Conservation (phyloP, 2,113 vertebrate species). For the Calidris pygmaea region DNA sequence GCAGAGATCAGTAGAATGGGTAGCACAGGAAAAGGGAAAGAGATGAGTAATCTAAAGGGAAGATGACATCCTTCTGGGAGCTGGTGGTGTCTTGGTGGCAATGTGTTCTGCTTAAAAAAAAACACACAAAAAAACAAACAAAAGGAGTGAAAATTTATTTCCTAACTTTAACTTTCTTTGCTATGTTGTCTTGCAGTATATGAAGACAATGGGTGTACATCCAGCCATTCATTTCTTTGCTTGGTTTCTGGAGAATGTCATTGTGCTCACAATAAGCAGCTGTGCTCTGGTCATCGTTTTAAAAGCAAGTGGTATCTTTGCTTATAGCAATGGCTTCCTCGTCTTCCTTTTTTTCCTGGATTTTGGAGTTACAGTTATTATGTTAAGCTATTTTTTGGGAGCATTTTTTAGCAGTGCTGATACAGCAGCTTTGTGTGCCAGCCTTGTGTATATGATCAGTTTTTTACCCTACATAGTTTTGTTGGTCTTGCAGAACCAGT, state of each 20-base stretch:
- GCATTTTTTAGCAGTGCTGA: slow-evolving; percentile 62
- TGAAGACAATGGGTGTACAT: slow-evolving; percentile 74
- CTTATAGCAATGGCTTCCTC: slow-evolving; percentile 61
- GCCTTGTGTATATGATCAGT: slow-evolving; percentile 71
- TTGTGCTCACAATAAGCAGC: slow-evolving; percentile 54
- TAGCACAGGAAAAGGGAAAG: not conserved
- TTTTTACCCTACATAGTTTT: slow-evolving; percentile 76
- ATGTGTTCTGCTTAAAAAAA: not conserved
- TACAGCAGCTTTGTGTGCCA: slow-evolving; percentile 69
- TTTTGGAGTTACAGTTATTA: slow-evolving; percentile 69
- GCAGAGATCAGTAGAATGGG: not conserved
- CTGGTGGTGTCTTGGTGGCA: not conserved
- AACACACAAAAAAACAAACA: no score
- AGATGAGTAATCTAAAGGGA: not conserved
- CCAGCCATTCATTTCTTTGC: slow-evolving; percentile 66
- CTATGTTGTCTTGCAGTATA: slow-evolving; percentile 52
- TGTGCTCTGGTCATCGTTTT: slow-evolving; percentile 63
- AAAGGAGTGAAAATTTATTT: not conserved
- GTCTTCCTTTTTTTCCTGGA: slow-evolving; percentile 74
- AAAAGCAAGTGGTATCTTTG: slow-evolving; percentile 71
- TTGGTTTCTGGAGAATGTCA: slow-evolving; percentile 77
- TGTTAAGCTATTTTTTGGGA: slow-evolving; percentile 73
- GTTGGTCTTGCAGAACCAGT: slow-evolving; percentile 69
- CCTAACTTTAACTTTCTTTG: not conserved
- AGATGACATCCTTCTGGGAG: not conserved